A percentile compares a stretch with the other conserved stretches of the same genome.
These are phyloP conservation scores for Phymastichus coffea DNA, from an alignment of 1,140 invertebrate genomes.

Conservation along the genomic window DNA sequence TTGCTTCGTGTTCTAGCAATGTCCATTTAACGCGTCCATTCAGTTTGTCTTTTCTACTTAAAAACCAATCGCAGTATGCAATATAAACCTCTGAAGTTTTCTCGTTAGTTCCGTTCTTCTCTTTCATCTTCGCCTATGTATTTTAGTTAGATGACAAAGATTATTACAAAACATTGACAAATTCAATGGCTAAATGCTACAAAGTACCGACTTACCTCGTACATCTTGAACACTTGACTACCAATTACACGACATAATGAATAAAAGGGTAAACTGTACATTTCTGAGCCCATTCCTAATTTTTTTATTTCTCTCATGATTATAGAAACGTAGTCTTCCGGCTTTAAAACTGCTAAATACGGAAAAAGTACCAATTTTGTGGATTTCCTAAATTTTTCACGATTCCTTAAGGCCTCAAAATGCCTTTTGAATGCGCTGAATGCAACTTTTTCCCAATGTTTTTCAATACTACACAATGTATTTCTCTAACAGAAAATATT, in stretches of 20 bases:
- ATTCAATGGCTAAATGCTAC: not conserved
- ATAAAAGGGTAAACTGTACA: constrained; percentile 71
- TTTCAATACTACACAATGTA: constrained; percentile 63
- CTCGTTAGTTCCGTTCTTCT: constrained; percentile 64
- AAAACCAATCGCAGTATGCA: constrained; percentile 72
- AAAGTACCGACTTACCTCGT: constrained; percentile 44
- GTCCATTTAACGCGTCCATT: constrained; percentile 79
- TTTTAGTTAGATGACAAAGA: constrained; percentile 44
- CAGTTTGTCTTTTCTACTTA: constrained; percentile 48
- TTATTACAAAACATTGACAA: not conserved
- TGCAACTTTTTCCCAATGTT: constrained; percentile 66
- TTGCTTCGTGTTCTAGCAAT: constrained; percentile 58
- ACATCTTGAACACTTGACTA: constrained; percentile 60
- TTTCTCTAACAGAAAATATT: constrained; percentile 55
- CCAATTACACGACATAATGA: constrained; percentile 71
- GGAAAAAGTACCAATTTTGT: constrained; percentile 64
- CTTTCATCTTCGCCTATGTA: constrained; percentile 67
- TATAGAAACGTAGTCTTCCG: constrained; percentile 65
- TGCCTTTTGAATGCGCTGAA: constrained; percentile 66
- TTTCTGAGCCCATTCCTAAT: constrained; percentile 74
- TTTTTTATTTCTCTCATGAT: constrained; percentile 68
- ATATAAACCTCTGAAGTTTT: constrained; percentile 69
- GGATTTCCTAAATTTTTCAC: constrained; percentile 43
- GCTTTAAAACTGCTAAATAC: constrained; percentile 69
- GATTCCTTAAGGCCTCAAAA: constrained; percentile 61